Conservation (phyloP, 2,888 invertebrate species). For the Belgica antarctica region DNA sequence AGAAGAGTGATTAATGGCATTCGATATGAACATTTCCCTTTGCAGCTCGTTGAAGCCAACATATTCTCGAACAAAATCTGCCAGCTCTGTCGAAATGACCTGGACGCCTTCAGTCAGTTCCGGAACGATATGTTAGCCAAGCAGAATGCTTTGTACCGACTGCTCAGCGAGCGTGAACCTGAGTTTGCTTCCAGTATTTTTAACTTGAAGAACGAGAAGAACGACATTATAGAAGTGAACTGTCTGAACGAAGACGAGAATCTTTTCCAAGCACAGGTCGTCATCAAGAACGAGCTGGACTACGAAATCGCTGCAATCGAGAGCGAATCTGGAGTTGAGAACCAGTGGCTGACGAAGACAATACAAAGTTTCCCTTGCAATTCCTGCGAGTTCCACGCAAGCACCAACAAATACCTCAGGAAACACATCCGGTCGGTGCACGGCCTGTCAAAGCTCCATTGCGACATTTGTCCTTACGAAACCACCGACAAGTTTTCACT, state of each 20-base stretch:
- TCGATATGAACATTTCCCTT: neutral
- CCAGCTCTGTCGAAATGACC: conserved; percentile 9
- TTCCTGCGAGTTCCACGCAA: neutral
- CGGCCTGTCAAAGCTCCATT: neutral
- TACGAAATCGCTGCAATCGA: neutral
- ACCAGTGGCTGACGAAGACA: neutral
- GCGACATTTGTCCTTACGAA: neutral
- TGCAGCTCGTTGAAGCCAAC: conserved; percentile 5
- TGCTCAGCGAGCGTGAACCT: neutral
- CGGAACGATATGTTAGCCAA: conserved; percentile 13
- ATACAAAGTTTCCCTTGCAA: neutral
- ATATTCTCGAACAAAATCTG: conserved; percentile 22
- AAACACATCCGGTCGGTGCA: neutral
- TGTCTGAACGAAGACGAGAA: neutral
- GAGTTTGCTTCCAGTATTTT: neutral
- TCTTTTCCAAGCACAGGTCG: neutral
- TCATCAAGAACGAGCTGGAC: neutral
- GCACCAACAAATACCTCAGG: neutral
- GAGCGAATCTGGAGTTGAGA: neutral
- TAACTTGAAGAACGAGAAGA: neutral
- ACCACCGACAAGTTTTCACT: neutral
- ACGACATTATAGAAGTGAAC: neutral
- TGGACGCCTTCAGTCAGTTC: conserved; percentile 21
- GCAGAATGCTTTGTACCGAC: neutral
- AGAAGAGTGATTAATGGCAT: neutral